Evolutionary conservation across 2,113 vertebrate species (phyloP).

Genomic region (Phyllostomus hastatus): DNA sequence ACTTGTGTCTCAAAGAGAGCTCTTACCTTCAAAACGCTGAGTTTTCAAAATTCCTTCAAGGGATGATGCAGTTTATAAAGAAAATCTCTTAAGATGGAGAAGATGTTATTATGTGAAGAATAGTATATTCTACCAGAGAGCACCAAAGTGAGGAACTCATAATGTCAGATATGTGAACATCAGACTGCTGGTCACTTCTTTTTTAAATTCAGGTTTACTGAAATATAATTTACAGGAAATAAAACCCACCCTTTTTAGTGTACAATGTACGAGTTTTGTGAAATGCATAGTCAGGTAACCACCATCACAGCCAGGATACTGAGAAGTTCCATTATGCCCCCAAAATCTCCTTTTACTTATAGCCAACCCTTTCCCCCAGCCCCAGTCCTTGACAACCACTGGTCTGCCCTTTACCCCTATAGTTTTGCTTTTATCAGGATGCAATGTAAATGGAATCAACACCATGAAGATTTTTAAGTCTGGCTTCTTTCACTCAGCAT

Average conservation of each 20-base stretch:
- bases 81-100: neutral
- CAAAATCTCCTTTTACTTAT: neutral
- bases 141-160: neutral
- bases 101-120: neutral
- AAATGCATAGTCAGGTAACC: neutral
- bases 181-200: neutral
- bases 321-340: neutral
- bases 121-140: neutral
- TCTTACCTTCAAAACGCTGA: neutral
- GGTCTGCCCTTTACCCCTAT: neutral
- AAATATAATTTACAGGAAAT: neutral
- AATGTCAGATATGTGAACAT: neutral
- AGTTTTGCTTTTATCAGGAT: neutral
- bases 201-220: neutral
- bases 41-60: neutral
- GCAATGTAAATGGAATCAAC: neutral
- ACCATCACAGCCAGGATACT: neutral
- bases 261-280: neutral
- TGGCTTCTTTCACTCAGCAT: neutral
- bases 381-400: neutral
- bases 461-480: neutral
- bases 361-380: neutral
- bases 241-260: neutral
- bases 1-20: neutral
- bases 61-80: neutral